Evolutionary conservation across 53 echinoderm and acorn worm species (phyloP), one percentile per base, ranked within the genome.

Genomic region (Astropecten irregularis): DNA sequence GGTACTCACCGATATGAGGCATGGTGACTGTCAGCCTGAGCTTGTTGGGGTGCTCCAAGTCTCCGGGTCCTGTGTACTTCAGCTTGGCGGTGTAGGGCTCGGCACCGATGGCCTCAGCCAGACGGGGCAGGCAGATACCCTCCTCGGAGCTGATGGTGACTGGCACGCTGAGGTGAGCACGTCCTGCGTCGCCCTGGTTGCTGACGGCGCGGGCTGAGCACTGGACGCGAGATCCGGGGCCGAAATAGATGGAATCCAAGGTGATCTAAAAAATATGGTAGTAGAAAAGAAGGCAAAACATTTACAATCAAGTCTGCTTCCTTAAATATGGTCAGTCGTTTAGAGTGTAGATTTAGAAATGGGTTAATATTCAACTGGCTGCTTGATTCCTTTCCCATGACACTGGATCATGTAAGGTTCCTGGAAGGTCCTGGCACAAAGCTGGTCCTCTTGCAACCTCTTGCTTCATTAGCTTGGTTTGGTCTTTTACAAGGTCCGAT

Each of bases 171-270:
- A 57, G 61, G 64, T 92, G 90, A 69, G 94, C 92, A 49, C 94
- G 94, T 48, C 99, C 99, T 42, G 92, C 57, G 34, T 95, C 99
- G 3, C 92, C 94, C 10, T 67, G 81, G 42, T 58, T 72, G 59
- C 90, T 88, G 21, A 99, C 89, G 40, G 99, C 95, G 57, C 95
- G 94, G 60, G 99, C 99, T 1, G 88, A 83, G 62, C 99, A 99
- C 77, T 90, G 90, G 37, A 99, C 86, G 32, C 99, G 87, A 34
- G 99, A 94, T n/a, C 90, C 95, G 28, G 99, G 94, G 53, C 94
- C 99, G 50, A 95, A 99, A 89, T 99, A 99, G 89, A 99, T 84
- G 58, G 94, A 94, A 89, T 99, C 99, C 59, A 99, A 86, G 40
- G 99, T 95, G 85, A 99, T 85, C 99, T 99, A 39, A 28, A 14